Evolutionary conservation across 2,113 vertebrate genomes (phyloP).

Genomic region (Prionailurus viverrinus): DNA sequence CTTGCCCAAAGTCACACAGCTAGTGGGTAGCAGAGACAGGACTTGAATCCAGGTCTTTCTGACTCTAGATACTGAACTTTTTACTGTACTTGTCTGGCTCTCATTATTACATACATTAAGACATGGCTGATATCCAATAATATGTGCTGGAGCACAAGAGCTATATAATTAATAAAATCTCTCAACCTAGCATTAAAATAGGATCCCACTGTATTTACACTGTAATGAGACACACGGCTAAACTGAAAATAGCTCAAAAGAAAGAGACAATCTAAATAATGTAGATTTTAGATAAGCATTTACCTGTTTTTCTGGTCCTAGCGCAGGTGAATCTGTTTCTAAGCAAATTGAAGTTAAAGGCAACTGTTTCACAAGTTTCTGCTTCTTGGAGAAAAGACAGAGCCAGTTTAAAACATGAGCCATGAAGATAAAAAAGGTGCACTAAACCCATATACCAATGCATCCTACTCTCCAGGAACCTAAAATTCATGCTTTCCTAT

Average conservation of each 20-base stretch:
- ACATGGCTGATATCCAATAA: not conserved
- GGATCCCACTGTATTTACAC: not conserved
- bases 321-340: slow-evolving; percentile 96
- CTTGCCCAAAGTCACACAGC: not conserved
- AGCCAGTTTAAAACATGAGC: slow-evolving; percentile 23
- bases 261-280: not conserved
- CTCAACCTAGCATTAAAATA: not conserved
- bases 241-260: not conserved
- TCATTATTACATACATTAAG: not conserved
- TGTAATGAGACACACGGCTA: not conserved
- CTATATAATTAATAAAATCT: not conserved
- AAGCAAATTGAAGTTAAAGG: slow-evolving; percentile 96
- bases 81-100: not conserved
- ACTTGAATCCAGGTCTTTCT: slow-evolving; percentile 14
- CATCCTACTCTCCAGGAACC: not conserved
- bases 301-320: slow-evolving; percentile 98
- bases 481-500: not conserved
- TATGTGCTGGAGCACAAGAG: not conserved
- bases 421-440: not conserved
- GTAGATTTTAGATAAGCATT: not conserved
- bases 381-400: slow-evolving; percentile 93
- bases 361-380: slow-evolving; percentile 96
- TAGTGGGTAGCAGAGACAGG: not conserved
- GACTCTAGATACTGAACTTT: not conserved
- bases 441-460: not conserved